Base-by-base conservation (phyloP, 2,888 invertebrate genomes). In the Cephus nigrinus region DNA sequence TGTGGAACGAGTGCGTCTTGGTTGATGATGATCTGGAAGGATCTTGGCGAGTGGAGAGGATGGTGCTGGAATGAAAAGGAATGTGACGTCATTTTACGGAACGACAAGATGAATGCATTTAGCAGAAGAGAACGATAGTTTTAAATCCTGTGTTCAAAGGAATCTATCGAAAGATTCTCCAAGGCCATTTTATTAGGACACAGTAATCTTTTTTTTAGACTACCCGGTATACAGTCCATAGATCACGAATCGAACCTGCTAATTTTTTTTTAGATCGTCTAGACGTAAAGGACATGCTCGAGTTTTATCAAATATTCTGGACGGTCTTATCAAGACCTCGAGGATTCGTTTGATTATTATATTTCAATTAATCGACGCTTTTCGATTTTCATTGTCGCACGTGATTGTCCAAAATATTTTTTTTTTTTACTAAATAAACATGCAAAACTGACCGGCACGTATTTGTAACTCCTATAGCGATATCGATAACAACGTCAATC, bases 111-210 rank as follows among this genome's bases (percentile, higher is more conserved):
- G 5, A 55, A 55, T 55, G 40, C 23, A 55, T 55, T 81, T 78
- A 81, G 81, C 79, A 83, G 82, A 84, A 84, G 80, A 81, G 71
- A 32, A 32, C 12, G 32, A 78, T 71, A 78, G 33, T 40, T 5
- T 84, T 83, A 84, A 78, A 90, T 90, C 90, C 90, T 89, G 90
- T 90, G 90, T 90, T 90, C 90, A 90, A 84, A 90, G 90, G 89
- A 90, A 87, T 84, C 76, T 75, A 80, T 76, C 83, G 84, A 84
- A 83, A 84, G 79, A 85, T 83, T 84, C 80, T 79, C 74, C 79
- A 81, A 69, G 23, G 40, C 40, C 23, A 23, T 55, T 23, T 55
- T 55, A 55, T 55, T 23, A 55, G 15, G 40, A 40, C 40, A 55
- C 40, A 55, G 40, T 55, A 5, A 55, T 55, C 9, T 40, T 55